Evolutionary conservation across 2,888 invertebrate genomes (phyloP).

Genomic region (Barypeithes pellucidus): DNA sequence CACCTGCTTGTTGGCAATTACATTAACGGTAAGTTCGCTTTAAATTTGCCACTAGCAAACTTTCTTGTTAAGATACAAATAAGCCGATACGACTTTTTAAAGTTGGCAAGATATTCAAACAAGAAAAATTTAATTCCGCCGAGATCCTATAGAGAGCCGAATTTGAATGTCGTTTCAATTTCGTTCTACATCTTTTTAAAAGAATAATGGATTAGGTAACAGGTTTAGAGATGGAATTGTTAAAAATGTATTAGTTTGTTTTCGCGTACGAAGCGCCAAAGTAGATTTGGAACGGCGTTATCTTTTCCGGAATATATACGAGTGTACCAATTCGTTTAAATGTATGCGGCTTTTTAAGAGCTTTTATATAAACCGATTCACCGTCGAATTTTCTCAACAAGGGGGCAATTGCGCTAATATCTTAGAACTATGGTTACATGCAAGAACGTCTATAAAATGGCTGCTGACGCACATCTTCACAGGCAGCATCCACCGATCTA

Average conservation of each 20-base stretch:
- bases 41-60: conserved; percentile 6
- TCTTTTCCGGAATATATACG: conserved; percentile 5
- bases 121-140: conserved; percentile 29
- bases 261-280: conserved; percentile 8
- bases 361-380: too few relatives aligned
- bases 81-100: conserved; percentile 21
- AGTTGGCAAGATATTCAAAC: conserved; percentile 33
- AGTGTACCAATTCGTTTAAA: conserved; percentile 10
- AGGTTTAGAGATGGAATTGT: conserved; percentile 27
- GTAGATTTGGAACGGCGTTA: conserved; percentile 2
- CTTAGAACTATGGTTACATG: too few relatives aligned
- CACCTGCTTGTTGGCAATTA: too few relatives aligned
- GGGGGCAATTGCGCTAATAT: too few relatives aligned
- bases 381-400: too few relatives aligned
- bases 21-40: not conserved
- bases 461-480: too few relatives aligned
- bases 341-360: not conserved
- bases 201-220: conserved; percentile 30
- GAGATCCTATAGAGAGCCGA: conserved; percentile 34
- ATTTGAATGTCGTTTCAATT: conserved; percentile 51
- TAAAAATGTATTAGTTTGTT: conserved; percentile 30
- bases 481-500: too few relatives aligned
- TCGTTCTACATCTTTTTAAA: conserved; percentile 41
- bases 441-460: too few relatives aligned
- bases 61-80: conserved; percentile 18